Base-by-base conservation (phyloP, 2,888 invertebrate genomes). In the Apodemia mormo region DNA sequence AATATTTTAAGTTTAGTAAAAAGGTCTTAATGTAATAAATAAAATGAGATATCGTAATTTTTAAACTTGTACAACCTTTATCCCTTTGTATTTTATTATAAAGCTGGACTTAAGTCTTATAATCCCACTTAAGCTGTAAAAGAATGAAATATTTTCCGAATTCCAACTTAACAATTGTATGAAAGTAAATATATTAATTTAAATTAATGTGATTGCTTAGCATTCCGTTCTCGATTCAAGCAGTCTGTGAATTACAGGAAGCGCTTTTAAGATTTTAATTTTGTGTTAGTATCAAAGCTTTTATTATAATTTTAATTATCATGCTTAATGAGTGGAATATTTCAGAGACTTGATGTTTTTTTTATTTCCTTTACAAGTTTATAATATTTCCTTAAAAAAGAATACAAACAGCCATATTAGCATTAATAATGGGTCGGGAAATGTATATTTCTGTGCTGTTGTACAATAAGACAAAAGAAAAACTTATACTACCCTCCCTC, bases 61-160 rank as follows among this genome's bases (percentile, higher is more conserved):
- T n/a, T 6, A 10, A 52, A n/a, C 49, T n/a, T 52, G n/a, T 52
- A 14, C 14, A 4, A 10, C 37, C 14, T 10, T 29, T 2, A 30
- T 58, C 58, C 58, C 30, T 29, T 30, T 30, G 58, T 30, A 29
- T 29, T 58, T 58, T 58, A 30, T 58, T 4, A 6, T 56, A 30
- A 56, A 30, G 22, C 29, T 9, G 5, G 49, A 52, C 1, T 52
- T n/a, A 30, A 29, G 22, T 30, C 56, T 9, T 58, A 29, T 58
- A 30, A 58, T 58, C 58, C 9, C 12, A 58, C 10, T 58, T 10
- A 58, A 30, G 10, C 58, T 58, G 30, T 58, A 10, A 30, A 29
- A 30, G 58, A 29, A 58, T 58, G 58, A 58, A 58, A 58, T 58
- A 58, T 58, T 58, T 58, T 9, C 58, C 30, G 10, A 58, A 30